Evolutionary conservation across 2,888 invertebrate species (phyloP), one percentile per base, ranked within the genome.

Genomic region (Rosalia funebris): DNA sequence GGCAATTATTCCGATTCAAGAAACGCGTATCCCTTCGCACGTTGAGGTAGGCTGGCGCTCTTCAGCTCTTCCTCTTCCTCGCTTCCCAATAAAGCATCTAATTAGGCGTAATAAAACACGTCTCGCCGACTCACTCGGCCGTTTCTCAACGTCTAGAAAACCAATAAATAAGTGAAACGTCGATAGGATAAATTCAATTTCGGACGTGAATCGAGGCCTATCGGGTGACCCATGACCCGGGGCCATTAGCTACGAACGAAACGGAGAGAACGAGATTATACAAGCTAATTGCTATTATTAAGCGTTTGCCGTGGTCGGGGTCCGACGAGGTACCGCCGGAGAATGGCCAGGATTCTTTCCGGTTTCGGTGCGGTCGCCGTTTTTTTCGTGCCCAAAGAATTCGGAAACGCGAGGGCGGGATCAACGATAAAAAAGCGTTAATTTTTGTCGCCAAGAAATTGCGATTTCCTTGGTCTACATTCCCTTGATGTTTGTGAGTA

Each of bases 281-380:
- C 44, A 37, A 60, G 55, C 54, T 55, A 50, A 55, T 54, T 50
- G 47, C 60, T 48, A 37, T 60, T 42, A 50, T 48, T 59, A 54
- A 47, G 34, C 36, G n/a, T n/a, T n/a, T n/a, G n/a, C n/a, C n/a
- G n/a, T n/a, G 41, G 47, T 53, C 41, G 44, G 34, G 16, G 41
- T 44, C 39, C 14, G 32, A 47, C 34, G 19, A 47, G n/a, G 42
- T 34, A 31, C 41, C 41, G 37, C 46, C 20, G 47, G 19, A 32
- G 56, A 47, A 46, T 31, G 39, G 46, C 39, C 15, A 44, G 31
- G 52, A 54, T 46, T 36, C 52, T 52, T 58, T 58, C 52, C 58
- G 58, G 58, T 58, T 20, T 14, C 34, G 37, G 20, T 45, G 52
- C 31, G n/a, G n/a, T n/a, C n/a, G n/a, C n/a, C n/a, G n/a, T n/a